phyloP scores from a whole-genome alignment of 2,113 vertebrate genomes.

The Tor tambroides region DNA sequence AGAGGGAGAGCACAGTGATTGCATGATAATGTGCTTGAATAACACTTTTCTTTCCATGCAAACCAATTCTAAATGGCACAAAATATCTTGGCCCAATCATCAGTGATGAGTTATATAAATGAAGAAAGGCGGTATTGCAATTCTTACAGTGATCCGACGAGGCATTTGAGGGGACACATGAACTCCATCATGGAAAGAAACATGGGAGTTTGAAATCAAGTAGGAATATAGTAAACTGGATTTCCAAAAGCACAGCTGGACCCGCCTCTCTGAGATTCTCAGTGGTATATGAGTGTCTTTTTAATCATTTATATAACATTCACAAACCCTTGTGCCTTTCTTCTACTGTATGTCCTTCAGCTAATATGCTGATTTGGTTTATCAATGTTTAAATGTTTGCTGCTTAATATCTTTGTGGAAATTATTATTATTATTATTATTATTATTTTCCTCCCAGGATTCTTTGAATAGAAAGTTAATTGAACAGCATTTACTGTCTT shows the following conservation, averaged over 20 bases:
- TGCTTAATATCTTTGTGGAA: no score
- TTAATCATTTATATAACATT: neutral
- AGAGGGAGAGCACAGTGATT: neutral
- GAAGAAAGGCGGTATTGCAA: neutral
- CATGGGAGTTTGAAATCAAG: neutral
- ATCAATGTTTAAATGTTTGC: no score
- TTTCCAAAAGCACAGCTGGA: neutral
- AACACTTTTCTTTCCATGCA: neutral
- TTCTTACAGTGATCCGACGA: neutral
- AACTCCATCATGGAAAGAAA: neutral
- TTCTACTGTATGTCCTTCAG: neutral
- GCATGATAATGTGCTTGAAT: conserved; percentile 11
- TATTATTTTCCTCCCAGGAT: no score
- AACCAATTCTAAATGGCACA: neutral
- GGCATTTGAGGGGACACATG: neutral
- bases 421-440: no score
- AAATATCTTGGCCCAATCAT: neutral
- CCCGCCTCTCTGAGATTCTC: neutral
- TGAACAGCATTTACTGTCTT: no score
- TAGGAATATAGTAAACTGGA: neutral
- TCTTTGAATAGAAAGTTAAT: no score
- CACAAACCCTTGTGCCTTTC: neutral
- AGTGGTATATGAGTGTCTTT: neutral
- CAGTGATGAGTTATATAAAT: neutral
- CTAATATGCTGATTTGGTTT: no score